A percentile compares a stretch with the other conserved stretches of the same genome.
Conservation (phyloP, 2,113 vertebrate genomes). For the Varanus komodoensis region DNA sequence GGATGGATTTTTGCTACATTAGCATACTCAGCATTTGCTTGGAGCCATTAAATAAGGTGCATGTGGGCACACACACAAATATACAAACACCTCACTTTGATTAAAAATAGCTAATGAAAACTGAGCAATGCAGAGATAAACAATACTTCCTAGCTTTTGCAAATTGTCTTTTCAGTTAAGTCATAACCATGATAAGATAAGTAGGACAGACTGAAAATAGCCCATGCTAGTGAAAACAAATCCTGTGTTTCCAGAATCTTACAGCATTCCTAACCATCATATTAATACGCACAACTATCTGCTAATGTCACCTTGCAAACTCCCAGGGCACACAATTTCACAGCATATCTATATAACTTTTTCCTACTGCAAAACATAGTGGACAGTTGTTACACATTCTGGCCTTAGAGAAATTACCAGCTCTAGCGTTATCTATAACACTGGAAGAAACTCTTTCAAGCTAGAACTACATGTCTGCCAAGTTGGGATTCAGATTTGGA, state of each 20-base stretch:
- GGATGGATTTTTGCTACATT: slow-evolving; percentile 19
- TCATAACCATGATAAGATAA: neutral
- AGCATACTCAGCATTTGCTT: slow-evolving; percentile 21
- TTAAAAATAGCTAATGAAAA: slow-evolving; percentile 33
- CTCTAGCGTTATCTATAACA: neutral
- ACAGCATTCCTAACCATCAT: slow-evolving; percentile 14
- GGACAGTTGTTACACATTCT: neutral
- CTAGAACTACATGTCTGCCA: neutral
- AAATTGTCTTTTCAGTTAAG: slow-evolving; percentile 38
- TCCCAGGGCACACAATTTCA: neutral
- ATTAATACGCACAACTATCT: neutral
- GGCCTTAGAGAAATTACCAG: neutral
- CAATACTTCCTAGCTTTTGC: slow-evolving; percentile 21
- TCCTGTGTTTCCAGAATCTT: slow-evolving; percentile 5
- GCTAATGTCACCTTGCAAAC: neutral
- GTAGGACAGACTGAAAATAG: slow-evolving; percentile 39
- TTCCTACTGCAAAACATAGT: neutral
- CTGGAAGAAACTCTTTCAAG: neutral
- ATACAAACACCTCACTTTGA: neutral
- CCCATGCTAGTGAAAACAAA: slow-evolving; percentile 40
- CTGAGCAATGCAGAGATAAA: slow-evolving; percentile 13
- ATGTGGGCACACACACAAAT: neutral
- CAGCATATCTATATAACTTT: neutral
- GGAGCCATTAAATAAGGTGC: slow-evolving; percentile 52
- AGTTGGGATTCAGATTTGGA: neutral